Base-by-base conservation (phyloP, 2,113 vertebrate genomes). In the Carlito syrichta region DNA sequence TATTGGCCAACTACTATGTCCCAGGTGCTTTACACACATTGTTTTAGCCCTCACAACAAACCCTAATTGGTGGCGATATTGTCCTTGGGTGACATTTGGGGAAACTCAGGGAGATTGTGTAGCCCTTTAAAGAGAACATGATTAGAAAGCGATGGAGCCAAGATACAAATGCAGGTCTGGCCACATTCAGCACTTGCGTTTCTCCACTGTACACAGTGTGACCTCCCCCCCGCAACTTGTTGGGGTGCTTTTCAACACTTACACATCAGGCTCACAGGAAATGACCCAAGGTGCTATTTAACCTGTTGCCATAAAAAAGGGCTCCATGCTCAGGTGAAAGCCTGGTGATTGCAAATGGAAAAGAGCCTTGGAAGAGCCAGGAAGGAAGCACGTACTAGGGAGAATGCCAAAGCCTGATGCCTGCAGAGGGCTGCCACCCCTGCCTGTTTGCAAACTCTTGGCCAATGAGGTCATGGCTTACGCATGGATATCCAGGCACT, bases 351-450 rank as follows among this genome's bases (percentile, higher is more conserved):
- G 43, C 35, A 48, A 40, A 16, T 23, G 7, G 2, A 48, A 43
- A 38, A 54, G 62, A 52, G 62, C 3, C 20, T 45, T 20, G 38
- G 7, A 20, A 40, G 74, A 88, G 66, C n/a, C 9, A 66, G 32
- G 68, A 52, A 20, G 8, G 20, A 60, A 45, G 56, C 66, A 3
- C 5, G 0, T 5, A 2, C 9, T 6, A 20, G 56, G n/a, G 40
- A 30, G 32, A n/a, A 20, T 1, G 0, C 2, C 19, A 45, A 5
- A 23, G 30, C 60, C 71, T 40, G 16, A 22, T 38, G 11, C 30
- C 48, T 54, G 40, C 60, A 38, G 4, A 22, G 25, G 0, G 11
- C 5, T 2, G 1, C 23, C 17, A 45, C 20, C 3, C 50, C 52
- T 13, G 14, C 23, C 8, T 20, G 0, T 30, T 82, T 76, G 56